These are phyloP conservation scores for Triplophysa tibetana DNA, from an alignment of 2,113 vertebrate species.

Conservation along the genomic window DNA sequence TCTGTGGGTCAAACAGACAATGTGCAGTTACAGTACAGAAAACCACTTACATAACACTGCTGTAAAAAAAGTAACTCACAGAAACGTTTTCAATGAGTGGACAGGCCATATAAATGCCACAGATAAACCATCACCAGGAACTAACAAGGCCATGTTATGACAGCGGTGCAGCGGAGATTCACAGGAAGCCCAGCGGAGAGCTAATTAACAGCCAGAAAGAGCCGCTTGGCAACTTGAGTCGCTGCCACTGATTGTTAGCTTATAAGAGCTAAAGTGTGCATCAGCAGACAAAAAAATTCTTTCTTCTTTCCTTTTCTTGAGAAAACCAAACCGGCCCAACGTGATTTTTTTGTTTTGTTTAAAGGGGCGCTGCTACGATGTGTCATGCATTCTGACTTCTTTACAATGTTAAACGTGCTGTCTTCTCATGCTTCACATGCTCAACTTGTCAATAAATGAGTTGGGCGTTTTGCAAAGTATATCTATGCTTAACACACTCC, in stretches of 20 bases:
- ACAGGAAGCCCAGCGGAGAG: constrained; percentile 50
- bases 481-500: too few species aligned
- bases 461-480: too few species aligned
- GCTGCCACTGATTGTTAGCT: constrained; percentile 31
- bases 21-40: not conserved
- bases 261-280: not conserved
- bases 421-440: too few species aligned
- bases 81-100: constrained; percentile 36
- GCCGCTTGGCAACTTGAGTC: constrained; percentile 52
- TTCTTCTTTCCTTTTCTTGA: not conserved
- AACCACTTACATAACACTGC: constrained; percentile 4
- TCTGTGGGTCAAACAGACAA: not conserved
- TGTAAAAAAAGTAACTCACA: not conserved
- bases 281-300: not conserved
- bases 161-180: constrained; percentile 44
- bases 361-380: too few species aligned
- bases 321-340: too few species aligned
- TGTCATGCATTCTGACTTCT: too few species aligned
- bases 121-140: constrained; percentile 57
- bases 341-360: not conserved
- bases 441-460: too few species aligned
- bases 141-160: constrained; percentile 68
- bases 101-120: constrained; percentile 46
- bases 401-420: too few species aligned
- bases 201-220: constrained; percentile 67